Conservation (phyloP, 2,797 vertebrate species). For the Hippocampus kuda region DNA sequence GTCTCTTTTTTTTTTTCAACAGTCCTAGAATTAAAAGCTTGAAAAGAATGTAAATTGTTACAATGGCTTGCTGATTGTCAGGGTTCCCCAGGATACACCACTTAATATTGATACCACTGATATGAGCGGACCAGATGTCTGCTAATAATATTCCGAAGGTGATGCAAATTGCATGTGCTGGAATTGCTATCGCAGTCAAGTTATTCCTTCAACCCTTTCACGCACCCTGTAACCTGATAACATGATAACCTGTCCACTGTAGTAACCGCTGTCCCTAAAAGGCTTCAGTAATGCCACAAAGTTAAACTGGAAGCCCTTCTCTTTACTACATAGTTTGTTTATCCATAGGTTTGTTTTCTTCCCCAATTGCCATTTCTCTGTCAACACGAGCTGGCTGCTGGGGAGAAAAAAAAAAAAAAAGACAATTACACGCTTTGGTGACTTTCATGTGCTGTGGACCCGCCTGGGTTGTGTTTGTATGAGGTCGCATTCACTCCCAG, state of each 20-base stretch:
- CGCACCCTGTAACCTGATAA: no score
- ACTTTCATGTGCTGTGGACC: constrained; percentile 41
- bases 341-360: constrained; percentile 37
- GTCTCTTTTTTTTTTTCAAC: constrained; percentile 19
- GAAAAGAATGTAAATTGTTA: background rate
- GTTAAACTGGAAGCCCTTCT: background rate
- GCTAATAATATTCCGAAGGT: no score
- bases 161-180: no score
- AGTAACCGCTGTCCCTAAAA: no score
- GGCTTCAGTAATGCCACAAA: background rate
- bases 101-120: no score
- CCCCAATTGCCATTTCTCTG: constrained; percentile 27
- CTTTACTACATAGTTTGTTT: constrained; percentile 32
- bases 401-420: constrained; percentile 24
- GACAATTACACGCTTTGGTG: constrained; percentile 60
- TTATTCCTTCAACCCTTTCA: no score
- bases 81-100: no score
- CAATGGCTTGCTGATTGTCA: no score
- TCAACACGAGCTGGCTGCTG: constrained; percentile 35
- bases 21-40: constrained; percentile 13
- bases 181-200: no score
- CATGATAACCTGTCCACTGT: no score
- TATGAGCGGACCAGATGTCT: no score
- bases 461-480: constrained; percentile 24
- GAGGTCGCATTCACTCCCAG: constrained; percentile 15